phyloP scores from a whole-genome alignment of 2,797 vertebrate species.

The Enteromius fasciolatus region DNA sequence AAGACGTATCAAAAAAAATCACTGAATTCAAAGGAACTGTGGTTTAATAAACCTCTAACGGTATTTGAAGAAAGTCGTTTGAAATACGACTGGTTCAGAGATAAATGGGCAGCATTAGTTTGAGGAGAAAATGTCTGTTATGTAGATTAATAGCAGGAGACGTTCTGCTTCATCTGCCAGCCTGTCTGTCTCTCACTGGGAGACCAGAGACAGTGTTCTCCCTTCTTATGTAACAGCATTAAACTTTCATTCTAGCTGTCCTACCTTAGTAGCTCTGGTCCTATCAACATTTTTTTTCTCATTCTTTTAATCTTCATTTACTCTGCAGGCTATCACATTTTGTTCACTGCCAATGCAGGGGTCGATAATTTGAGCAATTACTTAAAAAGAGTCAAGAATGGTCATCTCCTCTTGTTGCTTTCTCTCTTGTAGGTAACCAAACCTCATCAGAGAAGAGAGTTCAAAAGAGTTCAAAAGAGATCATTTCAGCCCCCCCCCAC shows the following conservation, averaged over 20 bases:
- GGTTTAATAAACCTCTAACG: background rate
- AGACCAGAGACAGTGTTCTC: slow-evolving; percentile 63
- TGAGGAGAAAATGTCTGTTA: slow-evolving; percentile 4
- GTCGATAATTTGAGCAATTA: slow-evolving; percentile 1
- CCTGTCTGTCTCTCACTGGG: slow-evolving; percentile 61
- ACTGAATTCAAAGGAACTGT: background rate
- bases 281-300: background rate
- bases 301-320: slow-evolving; percentile 28
- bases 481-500: slow-evolving; percentile 47
- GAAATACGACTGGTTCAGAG: slow-evolving; percentile 11
- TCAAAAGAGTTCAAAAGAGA: too few species aligned
- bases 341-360: background rate
- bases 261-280: slow-evolving; percentile 38
- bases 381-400: background rate
- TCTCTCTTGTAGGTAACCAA: slow-evolving; percentile 59
- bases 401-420: slow-evolving; percentile 6
- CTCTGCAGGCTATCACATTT: background rate
- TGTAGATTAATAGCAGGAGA: slow-evolving; percentile 29
- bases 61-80: background rate
- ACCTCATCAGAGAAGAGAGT: slow-evolving; percentile 46
- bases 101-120: slow-evolving; percentile 39
- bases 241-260: slow-evolving; percentile 54
- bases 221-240: slow-evolving; percentile 62
- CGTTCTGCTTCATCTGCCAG: slow-evolving; percentile 48
- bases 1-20: background rate